A percentile compares a stretch with the other conserved stretches of the same genome.
These are phyloP conservation scores for Leuctra nigra DNA, from an alignment of 2,888 invertebrate genomes.

Conservation along the genomic window DNA sequence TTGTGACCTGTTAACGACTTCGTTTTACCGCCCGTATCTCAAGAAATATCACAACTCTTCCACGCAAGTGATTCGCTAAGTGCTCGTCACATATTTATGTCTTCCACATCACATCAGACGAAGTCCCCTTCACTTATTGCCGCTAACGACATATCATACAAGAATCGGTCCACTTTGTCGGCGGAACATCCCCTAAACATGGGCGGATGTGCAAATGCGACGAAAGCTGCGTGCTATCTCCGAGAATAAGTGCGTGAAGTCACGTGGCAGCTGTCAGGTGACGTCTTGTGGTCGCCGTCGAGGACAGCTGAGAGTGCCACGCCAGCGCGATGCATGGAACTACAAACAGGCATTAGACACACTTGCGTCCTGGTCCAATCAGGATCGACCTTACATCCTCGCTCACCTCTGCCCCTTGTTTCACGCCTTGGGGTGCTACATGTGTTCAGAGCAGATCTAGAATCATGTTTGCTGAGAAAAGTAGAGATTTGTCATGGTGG, in stretches of 20 bases:
- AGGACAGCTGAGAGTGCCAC: slow-evolving; percentile 10
- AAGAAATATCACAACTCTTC: too few relatives aligned
- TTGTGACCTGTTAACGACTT: too few relatives aligned
- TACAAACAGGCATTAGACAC: slow-evolving; percentile 21
- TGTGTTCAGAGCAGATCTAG: too few relatives aligned
- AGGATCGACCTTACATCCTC: background rate
- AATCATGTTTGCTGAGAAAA: slow-evolving; percentile 1
- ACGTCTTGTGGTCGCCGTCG: slow-evolving; percentile 6
- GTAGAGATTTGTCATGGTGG: slow-evolving; percentile 1
- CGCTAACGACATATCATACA: too few relatives aligned
- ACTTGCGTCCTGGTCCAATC: slow-evolving; percentile 16
- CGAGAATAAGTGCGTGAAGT: too few relatives aligned
- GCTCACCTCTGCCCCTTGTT: slow-evolving; percentile 1
- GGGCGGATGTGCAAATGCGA: slow-evolving; percentile 16
- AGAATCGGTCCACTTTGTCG: slow-evolving; percentile 17
- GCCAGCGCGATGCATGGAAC: slow-evolving; percentile 2
- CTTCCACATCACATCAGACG: too few relatives aligned
- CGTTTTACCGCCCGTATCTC: too few relatives aligned
- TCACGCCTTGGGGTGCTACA: background rate
- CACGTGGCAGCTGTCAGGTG: background rate
- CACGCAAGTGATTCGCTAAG: background rate
- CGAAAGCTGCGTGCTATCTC: slow-evolving; percentile 3
- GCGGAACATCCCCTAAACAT: background rate
- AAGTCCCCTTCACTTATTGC: too few relatives aligned
- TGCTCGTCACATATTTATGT: too few relatives aligned